These are phyloP conservation scores for Indri indri DNA, from an alignment of 2,113 vertebrate species.

Conservation along the genomic window DNA sequence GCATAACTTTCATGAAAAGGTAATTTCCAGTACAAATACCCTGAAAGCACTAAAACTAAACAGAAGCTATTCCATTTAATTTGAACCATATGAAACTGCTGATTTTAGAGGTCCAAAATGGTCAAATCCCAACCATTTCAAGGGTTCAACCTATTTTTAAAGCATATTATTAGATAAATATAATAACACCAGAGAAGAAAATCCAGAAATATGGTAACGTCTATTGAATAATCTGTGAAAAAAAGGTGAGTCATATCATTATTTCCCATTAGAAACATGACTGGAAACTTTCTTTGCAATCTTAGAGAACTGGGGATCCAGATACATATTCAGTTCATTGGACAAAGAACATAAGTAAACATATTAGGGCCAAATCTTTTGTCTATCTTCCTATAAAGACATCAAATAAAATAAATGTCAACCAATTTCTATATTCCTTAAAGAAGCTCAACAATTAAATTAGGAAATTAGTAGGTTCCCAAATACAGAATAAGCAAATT, in stretches of 20 bases:
- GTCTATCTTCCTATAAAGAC: conserved; percentile 9
- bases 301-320: conserved; percentile 7
- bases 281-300: conserved; percentile 13
- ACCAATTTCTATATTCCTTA: conserved; percentile 19
- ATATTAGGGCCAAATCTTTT: not conserved
- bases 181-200: not conserved
- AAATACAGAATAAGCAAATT: conserved; percentile 40
- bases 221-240: not conserved
- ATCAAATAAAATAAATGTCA: conserved; percentile 44
- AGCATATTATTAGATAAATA: conserved; percentile 20
- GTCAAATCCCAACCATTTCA: not conserved
- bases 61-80: not conserved
- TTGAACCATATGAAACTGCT: not conserved
- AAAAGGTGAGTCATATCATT: not conserved
- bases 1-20: conserved; percentile 35
- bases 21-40: not conserved
- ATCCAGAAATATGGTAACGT: not conserved
- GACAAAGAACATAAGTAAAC: conserved; percentile 4
- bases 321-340: not conserved
- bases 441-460: conserved; percentile 49
- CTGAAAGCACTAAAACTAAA: conserved; percentile 24
- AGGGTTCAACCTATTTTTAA: conserved; percentile 25
- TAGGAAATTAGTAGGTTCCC: conserved; percentile 6
- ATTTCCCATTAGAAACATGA: conserved; percentile 36
- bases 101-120: not conserved